A percentile compares a stretch with the other conserved stretches of the same genome.
These are phyloP conservation scores for Marisa cornuarietis DNA, from an alignment of 1,140 invertebrate genomes.

Conservation along the genomic window DNA sequence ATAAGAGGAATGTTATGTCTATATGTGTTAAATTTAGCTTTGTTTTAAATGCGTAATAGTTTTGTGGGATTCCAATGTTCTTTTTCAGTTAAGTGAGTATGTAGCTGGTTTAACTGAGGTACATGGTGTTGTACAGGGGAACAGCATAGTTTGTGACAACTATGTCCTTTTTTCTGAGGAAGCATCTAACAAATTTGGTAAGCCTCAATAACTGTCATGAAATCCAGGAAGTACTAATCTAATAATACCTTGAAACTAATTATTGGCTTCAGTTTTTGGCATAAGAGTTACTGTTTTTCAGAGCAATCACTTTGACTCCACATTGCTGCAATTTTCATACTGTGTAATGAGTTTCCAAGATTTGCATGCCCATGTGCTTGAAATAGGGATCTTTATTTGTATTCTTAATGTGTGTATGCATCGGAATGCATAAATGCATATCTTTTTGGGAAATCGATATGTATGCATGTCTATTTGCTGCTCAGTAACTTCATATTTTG, in stretches of 20 bases:
- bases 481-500: no score
- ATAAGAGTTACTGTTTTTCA: neutral
- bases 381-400: no score
- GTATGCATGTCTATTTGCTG: no score
- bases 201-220: conserved; percentile 11
- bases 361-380: no score
- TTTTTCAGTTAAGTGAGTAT: conserved; percentile 51
- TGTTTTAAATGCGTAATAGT: neutral
- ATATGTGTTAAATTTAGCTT: neutral
- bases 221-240: neutral
- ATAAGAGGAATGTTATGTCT: no score
- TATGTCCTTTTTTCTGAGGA: conserved; percentile 48
- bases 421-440: no score
- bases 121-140: conserved; percentile 41
- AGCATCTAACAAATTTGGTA: conserved; percentile 44
- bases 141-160: conserved; percentile 41
- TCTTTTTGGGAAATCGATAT: no score
- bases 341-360: neutral
- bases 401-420: no score
- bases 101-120: conserved; percentile 50
- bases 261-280: neutral
- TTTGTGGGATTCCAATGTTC: neutral
- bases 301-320: neutral
- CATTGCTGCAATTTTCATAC: neutral
- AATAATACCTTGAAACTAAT: neutral